These are phyloP conservation scores for Ceratosolen solmsi DNA, from an alignment of 1,140 invertebrate genomes.

Conservation along the genomic window DNA sequence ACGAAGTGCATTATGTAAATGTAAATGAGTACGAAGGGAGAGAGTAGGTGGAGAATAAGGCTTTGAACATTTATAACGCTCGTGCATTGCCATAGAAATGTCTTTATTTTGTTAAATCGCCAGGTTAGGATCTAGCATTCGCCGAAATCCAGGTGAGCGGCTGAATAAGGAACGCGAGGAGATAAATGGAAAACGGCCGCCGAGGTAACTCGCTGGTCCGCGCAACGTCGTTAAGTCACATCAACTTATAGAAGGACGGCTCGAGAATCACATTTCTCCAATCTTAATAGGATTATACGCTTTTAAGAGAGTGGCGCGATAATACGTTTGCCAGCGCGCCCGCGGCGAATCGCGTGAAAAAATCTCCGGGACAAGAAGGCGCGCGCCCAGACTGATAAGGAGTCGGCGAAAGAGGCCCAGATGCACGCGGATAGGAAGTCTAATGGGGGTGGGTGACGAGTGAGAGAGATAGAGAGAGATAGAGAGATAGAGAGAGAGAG, in stretches of 20 bases:
- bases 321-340: background rate
- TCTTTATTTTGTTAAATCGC: background rate
- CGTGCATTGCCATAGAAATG: background rate
- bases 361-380: slow-evolving; percentile 1
- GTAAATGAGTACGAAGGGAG: background rate
- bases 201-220: too few relatives aligned
- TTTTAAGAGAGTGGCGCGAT: background rate
- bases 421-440: too few relatives aligned
- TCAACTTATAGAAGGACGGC: too few relatives aligned
- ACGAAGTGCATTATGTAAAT: background rate
- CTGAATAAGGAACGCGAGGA: too few relatives aligned
- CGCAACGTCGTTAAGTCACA: too few relatives aligned
- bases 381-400: too few relatives aligned
- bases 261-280: slow-evolving; percentile 2
- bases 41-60: background rate
- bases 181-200: too few relatives aligned
- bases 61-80: background rate
- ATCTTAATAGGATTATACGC: slow-evolving; percentile 28
- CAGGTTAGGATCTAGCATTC: background rate
- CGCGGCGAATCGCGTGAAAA: too few relatives aligned
- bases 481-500: too few relatives aligned
- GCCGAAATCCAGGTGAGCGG: background rate
- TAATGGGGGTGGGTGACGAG: too few relatives aligned
- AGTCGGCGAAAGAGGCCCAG: too few relatives aligned
- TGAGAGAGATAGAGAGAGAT: too few relatives aligned